Conservation (phyloP, 2,797 vertebrate genomes). For the Monodelphis domestica region DNA sequence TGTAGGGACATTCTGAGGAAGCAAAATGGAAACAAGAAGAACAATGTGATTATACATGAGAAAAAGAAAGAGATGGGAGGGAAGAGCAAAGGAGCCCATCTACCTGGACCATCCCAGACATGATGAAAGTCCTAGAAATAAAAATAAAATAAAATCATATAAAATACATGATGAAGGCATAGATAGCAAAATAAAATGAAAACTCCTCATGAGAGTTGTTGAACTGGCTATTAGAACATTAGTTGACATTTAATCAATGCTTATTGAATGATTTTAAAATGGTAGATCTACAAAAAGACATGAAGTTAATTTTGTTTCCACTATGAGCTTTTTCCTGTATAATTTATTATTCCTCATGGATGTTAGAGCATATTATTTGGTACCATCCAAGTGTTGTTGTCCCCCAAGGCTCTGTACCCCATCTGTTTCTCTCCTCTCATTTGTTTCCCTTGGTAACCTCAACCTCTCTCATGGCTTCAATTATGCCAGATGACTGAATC, state of each 20-base stretch:
- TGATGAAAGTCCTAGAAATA: neutral
- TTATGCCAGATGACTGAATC: neutral
- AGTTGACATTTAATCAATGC: neutral
- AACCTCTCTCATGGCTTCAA: neutral
- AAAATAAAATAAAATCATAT: neutral
- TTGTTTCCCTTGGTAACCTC: neutral
- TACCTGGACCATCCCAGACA: neutral
- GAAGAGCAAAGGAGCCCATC: neutral
- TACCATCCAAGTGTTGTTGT: neutral
- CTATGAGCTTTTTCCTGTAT: too few species aligned
- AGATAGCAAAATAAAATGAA: neutral
- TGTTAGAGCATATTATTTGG: neutral
- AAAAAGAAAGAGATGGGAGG: neutral
- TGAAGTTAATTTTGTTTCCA: neutral
- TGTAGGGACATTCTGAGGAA: neutral
- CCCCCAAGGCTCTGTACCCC: neutral
- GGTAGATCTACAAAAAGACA: constrained; percentile 16
- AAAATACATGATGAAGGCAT: neutral
- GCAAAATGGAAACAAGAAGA: neutral
- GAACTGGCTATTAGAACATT: constrained; percentile 16
- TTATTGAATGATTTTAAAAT: neutral
- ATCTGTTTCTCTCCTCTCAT: neutral
- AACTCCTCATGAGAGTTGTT: neutral
- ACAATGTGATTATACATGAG: neutral
- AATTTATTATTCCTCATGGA: neutral